These are phyloP conservation scores for Spongilla lacustris DNA, from an alignment of 37 sponge, comb jelly and placozoan species.

Conservation along the genomic window DNA sequence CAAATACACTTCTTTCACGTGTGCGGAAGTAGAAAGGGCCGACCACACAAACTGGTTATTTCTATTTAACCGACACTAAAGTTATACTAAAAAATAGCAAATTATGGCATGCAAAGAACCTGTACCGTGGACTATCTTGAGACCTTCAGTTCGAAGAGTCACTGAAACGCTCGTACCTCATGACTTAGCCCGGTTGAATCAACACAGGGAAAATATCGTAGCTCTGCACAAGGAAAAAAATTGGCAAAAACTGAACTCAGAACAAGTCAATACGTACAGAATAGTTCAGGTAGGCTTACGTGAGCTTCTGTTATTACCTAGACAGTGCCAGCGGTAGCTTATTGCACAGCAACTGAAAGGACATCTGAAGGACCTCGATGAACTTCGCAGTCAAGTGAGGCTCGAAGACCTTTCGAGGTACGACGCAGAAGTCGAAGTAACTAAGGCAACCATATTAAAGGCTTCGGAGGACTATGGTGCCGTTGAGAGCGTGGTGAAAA, in stretches of 20 bases:
- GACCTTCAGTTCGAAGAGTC: slow-evolving; percentile 15
- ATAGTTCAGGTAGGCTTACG: slow-evolving; percentile 67
- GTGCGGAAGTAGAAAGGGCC: background rate
- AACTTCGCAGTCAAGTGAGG: slow-evolving; percentile 42
- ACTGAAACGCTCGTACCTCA: slow-evolving; percentile 51
- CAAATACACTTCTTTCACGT: background rate
- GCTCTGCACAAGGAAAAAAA: slow-evolving; percentile 24
- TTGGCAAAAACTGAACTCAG: slow-evolving; percentile 62
- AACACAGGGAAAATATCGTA: slow-evolving; percentile 55
- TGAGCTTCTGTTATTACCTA: background rate
- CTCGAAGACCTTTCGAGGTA: slow-evolving; percentile 27
- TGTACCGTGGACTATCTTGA: slow-evolving; percentile 48
- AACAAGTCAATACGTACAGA: slow-evolving; percentile 65
- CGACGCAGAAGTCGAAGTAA: slow-evolving; percentile 13
- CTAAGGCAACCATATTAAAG: slow-evolving; percentile 25
- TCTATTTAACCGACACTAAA: slow-evolving; percentile 1
- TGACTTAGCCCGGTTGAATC: slow-evolving; percentile 47
- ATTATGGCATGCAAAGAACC: background rate
- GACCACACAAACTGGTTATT: background rate
- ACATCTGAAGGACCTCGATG: slow-evolving; percentile 63
- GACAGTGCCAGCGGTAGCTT: background rate
- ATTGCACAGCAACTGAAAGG: slow-evolving; percentile 63
- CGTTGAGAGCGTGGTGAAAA: background rate
- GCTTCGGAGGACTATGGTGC: slow-evolving; percentile 46
- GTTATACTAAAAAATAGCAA: too few relatives aligned